Evolutionary conservation across 2,888 invertebrate species (phyloP).

Genomic region (Gasteruption jaculator): DNA sequence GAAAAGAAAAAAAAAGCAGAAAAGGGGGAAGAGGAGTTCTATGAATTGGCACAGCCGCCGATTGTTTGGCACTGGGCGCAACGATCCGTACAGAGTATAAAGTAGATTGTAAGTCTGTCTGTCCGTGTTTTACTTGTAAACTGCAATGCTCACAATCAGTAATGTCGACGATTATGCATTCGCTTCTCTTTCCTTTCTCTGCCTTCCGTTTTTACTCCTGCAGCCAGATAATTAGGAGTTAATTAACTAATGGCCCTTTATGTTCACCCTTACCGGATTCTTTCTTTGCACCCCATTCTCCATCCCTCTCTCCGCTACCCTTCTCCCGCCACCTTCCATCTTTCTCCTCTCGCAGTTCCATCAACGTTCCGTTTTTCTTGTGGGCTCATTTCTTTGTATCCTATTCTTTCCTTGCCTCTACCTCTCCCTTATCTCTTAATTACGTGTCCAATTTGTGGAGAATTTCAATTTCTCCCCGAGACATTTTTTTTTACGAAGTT

Average conservation of each 20-base stretch:
- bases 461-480: too few species aligned
- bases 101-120: too few species aligned
- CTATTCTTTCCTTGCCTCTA: conserved; percentile 22
- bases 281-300: conserved; percentile 13
- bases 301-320: conserved; percentile 8
- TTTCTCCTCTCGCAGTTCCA: conserved; percentile 6
- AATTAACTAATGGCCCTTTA: conserved; percentile 48
- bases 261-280: conserved; percentile 33
- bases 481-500: too few species aligned
- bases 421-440: too few species aligned
- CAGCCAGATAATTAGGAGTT: conserved; percentile 45
- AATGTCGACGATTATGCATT: conserved; percentile 36
- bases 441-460: too few species aligned
- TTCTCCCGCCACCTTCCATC: conserved; percentile 8
- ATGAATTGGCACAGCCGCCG: conserved; percentile 28
- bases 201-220: too few species aligned
- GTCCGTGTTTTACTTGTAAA: conserved; percentile 31
- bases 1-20: too few species aligned
- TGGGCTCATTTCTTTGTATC: conserved; percentile 13
- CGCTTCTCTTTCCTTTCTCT: too few species aligned
- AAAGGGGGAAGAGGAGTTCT: neutral
- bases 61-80: conserved; percentile 41
- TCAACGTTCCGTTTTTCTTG: neutral
- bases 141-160: conserved; percentile 27
- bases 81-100: conserved; percentile 39